These are phyloP conservation scores for Furcifer pardalis DNA, from an alignment of 2,797 vertebrate species.

Conservation along the genomic window DNA sequence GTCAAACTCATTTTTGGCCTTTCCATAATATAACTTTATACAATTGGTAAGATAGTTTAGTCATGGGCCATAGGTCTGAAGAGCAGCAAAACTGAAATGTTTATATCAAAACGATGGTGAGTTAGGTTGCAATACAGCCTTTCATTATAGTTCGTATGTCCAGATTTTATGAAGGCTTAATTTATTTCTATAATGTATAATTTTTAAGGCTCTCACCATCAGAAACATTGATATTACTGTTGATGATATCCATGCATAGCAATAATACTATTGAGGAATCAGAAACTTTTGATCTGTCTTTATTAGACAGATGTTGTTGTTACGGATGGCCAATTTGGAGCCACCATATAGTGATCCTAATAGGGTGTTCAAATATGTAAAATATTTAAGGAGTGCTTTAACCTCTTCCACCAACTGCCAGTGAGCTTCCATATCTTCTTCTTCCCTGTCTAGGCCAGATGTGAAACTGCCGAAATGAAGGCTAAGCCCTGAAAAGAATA, in stretches of 20 bases:
- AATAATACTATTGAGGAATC: too few relatives aligned
- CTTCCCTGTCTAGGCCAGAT: too few relatives aligned
- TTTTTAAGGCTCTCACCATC: background rate
- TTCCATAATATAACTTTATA: conserved; percentile 65
- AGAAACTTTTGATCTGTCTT: too few relatives aligned
- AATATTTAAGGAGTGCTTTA: too few relatives aligned
- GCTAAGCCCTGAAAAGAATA: background rate
- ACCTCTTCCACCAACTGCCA: too few relatives aligned
- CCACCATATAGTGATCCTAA: too few relatives aligned
- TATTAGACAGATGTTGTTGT: too few relatives aligned
- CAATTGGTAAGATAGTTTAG: conserved; percentile 57
- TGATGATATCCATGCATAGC: background rate
- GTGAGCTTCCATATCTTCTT: too few relatives aligned
- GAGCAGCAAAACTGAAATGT: conserved; percentile 27
- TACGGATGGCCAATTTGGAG: too few relatives aligned
- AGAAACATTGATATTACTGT: background rate
- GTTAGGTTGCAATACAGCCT: background rate
- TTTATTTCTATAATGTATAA: background rate
- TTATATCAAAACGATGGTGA: conserved; percentile 15
- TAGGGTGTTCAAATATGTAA: too few relatives aligned
- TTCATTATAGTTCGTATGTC: background rate
- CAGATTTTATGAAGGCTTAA: background rate
- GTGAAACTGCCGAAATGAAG: too few relatives aligned
- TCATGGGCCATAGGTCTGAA: conserved; percentile 58
- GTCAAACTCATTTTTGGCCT: conserved; percentile 58